A percentile compares a stretch with the other conserved stretches of the same genome.
Evolutionary conservation across 2,113 vertebrate species (phyloP).

Genomic region (Cyphomyrus plagiostoma): DNA sequence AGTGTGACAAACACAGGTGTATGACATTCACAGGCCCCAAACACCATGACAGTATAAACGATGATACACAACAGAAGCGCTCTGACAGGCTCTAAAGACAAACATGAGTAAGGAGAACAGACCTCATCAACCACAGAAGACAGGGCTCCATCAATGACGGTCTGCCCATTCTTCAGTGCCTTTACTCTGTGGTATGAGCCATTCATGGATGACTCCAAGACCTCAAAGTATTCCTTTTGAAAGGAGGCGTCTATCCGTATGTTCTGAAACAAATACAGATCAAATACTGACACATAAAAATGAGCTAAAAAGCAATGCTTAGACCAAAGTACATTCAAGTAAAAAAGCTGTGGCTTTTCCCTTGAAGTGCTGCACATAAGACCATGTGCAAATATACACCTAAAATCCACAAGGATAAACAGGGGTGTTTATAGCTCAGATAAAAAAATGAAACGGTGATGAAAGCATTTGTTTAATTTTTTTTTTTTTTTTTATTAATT

Average conservation of each 20-base stretch:
- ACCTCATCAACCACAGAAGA: constrained; percentile 79
- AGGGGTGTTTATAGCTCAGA: background rate
- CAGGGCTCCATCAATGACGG: constrained; percentile 68
- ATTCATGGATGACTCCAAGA: constrained; percentile 77
- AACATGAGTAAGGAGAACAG: constrained; percentile 35
- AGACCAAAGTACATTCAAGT: background rate
- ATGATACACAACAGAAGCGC: background rate
- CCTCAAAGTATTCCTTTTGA: constrained; percentile 71
- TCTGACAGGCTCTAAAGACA: background rate
- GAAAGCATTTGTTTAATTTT: too few species aligned
- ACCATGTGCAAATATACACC: background rate
- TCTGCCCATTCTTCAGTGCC: constrained; percentile 70
- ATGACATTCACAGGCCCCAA: background rate
- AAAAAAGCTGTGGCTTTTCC: background rate
- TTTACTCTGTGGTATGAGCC: constrained; percentile 78
- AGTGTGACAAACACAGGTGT: background rate
- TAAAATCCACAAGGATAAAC: background rate
- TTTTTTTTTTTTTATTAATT: background rate
- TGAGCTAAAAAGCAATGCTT: background rate
- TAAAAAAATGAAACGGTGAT: background rate
- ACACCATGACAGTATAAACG: background rate
- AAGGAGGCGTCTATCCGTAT: constrained; percentile 69
- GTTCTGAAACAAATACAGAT: constrained; percentile 59
- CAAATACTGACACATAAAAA: background rate
- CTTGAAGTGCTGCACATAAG: background rate